Evolutionary conservation across 2,888 invertebrate genomes (phyloP), one percentile per base, ranked within the genome.

Genomic region (Teleiodes luculella): DNA sequence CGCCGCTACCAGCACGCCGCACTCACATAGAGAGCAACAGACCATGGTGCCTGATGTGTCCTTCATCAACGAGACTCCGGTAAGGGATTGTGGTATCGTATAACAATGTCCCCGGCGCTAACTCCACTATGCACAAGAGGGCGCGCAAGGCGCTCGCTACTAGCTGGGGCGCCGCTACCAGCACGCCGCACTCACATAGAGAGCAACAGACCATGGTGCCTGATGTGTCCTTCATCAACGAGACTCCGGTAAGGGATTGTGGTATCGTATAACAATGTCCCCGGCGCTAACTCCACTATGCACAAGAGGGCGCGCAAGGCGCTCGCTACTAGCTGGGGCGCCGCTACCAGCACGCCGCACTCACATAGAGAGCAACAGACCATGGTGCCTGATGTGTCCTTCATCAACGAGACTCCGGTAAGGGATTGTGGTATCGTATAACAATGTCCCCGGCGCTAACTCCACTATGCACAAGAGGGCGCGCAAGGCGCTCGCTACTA

Each of bases 111-210:
- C n/a, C n/a, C n/a, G n/a, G n/a, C n/a, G n/a, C n/a, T n/a, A n/a
- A n/a, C n/a, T n/a, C n/a, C n/a, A n/a, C n/a, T n/a, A n/a, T 6
- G 6, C 24, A 24, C 24, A 24, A 24, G n/a, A n/a, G n/a, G n/a
- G 96, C 94, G 0, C 89, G 97, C 1, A 97, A 97, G 83, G 95
- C 96, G 0, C 89, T 97, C 8, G 95, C 94, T 3, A 91, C 92
- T 18, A 92, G 93, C 50, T 96, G 96, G 95, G 83, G 80, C 35
- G 71, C 69, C 50, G 71, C 69, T 49, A 84, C 87, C 7, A 90
- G 89, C 57, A 91, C 91, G 11, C 89, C 87, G 8, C 82, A 77
- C 60, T 43, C 76, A 33, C 67, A 66, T 37, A 51, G 55, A 6
- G 3, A 24, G 24, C 49, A 52, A 10, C 61, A 57, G 4, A 45